Conservation (phyloP, 2,113 vertebrate genomes). For the Oxygymnocypris stewartii region DNA sequence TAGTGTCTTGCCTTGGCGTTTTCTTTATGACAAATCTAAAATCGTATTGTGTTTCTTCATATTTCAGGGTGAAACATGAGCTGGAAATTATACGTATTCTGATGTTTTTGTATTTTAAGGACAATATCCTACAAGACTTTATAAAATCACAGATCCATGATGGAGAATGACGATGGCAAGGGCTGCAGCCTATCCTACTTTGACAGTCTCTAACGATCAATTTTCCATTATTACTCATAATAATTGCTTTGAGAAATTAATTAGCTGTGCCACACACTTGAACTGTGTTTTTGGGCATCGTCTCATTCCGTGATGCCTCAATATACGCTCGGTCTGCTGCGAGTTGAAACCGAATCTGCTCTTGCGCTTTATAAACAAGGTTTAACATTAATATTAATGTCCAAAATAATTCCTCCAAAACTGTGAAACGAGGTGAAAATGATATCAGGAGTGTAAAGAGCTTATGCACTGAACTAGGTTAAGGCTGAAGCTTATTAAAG, state of each 20-base stretch:
- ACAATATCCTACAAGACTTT: neutral
- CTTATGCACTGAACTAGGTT: neutral
- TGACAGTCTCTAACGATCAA: neutral
- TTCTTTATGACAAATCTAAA: neutral
- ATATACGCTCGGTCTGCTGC: neutral
- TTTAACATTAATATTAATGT: neutral
- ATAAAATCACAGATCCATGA: neutral
- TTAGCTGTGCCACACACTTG: neutral
- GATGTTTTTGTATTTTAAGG: neutral
- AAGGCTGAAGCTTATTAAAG: constrained; percentile 3
- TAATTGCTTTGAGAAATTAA: neutral
- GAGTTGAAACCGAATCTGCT: neutral
- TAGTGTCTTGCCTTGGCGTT: neutral
- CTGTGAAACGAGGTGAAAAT: neutral
- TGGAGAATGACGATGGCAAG: neutral
- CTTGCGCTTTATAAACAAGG: neutral
- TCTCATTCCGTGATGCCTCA: neutral
- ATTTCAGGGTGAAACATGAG: neutral
- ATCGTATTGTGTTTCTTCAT: neutral
- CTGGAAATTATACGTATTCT: neutral
- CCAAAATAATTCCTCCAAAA: neutral
- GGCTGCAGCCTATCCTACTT: neutral
- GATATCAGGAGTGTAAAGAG: neutral
- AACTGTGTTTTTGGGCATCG: neutral
- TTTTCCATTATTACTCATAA: neutral